A percentile compares a stretch with the other conserved stretches of the same genome.
Conservation (phyloP, 2,797 vertebrate species). For the Acanthornis magna region DNA sequence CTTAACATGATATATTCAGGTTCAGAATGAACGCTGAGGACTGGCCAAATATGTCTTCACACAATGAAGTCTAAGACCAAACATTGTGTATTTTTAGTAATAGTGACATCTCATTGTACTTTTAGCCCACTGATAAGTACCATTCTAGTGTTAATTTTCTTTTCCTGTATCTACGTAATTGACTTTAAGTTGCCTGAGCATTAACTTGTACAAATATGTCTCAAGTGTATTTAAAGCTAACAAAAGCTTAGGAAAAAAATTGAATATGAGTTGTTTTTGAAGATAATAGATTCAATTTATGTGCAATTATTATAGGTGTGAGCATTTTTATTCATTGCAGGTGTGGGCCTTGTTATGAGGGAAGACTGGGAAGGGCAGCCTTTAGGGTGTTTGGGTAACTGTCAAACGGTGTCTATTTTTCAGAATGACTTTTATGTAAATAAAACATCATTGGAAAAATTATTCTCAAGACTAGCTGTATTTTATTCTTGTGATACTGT, state of each 20-base stretch:
- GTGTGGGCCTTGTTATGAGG: neutral
- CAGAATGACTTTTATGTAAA: neutral
- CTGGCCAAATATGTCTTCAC: neutral
- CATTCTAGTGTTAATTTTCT: neutral
- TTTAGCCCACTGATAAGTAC: neutral
- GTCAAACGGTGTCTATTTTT: neutral
- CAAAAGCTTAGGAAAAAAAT: neutral
- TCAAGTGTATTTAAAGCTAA: neutral
- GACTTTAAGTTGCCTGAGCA: neutral
- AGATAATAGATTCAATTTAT: neutral
- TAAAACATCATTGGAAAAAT: neutral
- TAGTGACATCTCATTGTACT: neutral
- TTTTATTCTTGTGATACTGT: neutral
- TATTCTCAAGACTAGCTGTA: neutral
- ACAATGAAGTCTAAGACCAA: neutral
- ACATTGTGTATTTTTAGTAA: neutral
- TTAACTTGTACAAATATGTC: neutral
- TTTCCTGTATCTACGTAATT: neutral
- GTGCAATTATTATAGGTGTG: neutral
- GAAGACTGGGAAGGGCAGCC: neutral
- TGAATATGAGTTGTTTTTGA: neutral
- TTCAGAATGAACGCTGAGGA: neutral
- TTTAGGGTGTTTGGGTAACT: neutral
- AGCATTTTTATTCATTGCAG: neutral
- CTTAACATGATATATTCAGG: neutral